A percentile compares a stretch with the other conserved stretches of the same genome.
phyloP scores from a whole-genome alignment of 2,797 vertebrate species.

The Eulemur albifrons region DNA sequence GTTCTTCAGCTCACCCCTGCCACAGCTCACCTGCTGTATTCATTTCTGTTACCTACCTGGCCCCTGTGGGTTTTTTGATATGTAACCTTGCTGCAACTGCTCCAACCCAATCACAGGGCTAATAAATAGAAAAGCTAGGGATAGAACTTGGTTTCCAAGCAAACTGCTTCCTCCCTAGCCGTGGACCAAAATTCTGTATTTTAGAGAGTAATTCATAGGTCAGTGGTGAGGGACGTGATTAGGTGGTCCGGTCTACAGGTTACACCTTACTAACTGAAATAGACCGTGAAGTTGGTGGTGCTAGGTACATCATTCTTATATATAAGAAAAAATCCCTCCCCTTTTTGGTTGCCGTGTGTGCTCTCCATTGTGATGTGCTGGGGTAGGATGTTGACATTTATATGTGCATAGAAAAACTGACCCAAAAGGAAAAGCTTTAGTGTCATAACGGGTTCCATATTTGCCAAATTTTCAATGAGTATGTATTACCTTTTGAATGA shows the following conservation, averaged over 20 bases:
- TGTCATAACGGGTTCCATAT: not conserved
- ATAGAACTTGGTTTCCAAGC: constrained; percentile 4
- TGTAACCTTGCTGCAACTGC: not conserved
- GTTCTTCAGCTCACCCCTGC: not conserved
- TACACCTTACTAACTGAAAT: not conserved
- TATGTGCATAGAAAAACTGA: not conserved
- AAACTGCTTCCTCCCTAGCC: not conserved
- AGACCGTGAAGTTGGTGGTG: not conserved
- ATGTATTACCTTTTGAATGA: not conserved
- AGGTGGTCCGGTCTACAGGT: not conserved
- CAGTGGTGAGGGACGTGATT: not conserved
- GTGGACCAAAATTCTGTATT: not conserved
- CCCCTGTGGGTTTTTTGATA: not conserved
- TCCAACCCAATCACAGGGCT: not conserved
- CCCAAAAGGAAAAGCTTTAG: not conserved
- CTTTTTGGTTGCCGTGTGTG: not conserved
- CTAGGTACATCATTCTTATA: not conserved
- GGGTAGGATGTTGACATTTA: not conserved
- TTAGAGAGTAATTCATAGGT: not conserved
- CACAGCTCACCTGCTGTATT: not conserved
- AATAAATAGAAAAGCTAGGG: not conserved
- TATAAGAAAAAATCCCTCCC: not conserved
- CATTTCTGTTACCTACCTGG: not conserved
- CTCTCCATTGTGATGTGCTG: not conserved
- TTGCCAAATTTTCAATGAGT: not conserved